Percentiles rank a stretch among this genome's conserved stretches.
Evolutionary conservation across 2,113 vertebrate genomes (phyloP).

Genomic region (Mellivora capensis): DNA sequence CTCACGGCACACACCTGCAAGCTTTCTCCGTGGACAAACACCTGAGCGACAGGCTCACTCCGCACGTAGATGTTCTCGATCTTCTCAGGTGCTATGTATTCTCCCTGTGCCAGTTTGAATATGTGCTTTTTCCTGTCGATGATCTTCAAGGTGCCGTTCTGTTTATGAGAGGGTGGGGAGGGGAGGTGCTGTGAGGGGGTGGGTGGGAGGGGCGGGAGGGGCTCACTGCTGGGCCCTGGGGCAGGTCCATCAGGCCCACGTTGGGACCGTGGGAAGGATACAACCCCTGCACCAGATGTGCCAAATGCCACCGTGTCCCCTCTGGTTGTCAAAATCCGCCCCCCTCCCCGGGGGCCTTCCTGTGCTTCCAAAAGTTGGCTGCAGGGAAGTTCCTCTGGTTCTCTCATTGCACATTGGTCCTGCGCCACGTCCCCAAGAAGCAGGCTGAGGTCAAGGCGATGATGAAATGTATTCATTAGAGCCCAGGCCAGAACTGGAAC

Average conservation of each 20-base stretch:
- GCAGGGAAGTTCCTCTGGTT: not conserved
- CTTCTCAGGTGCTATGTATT: slow-evolving; percentile 98
- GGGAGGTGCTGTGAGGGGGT: not conserved
- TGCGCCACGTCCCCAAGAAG: not conserved
- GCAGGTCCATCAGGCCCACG: too few relatives aligned
- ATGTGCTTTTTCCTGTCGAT: slow-evolving; percentile 98
- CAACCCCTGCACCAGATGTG: not conserved
- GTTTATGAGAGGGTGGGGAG: slow-evolving; percentile 41
- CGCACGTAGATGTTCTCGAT: slow-evolving; percentile 93
- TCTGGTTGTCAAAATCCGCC: not conserved
- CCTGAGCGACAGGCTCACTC: slow-evolving; percentile 91
- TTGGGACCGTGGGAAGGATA: not conserved
- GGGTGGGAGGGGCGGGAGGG: not conserved
- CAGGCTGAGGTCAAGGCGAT: not conserved
- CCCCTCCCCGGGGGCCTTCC: accelerated
- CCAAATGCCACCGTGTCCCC: not conserved
- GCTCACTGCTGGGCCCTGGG: not conserved
- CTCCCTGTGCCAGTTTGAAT: slow-evolving; percentile 98
- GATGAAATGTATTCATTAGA: not conserved
- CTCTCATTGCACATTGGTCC: not conserved
- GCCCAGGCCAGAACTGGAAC: not conserved
- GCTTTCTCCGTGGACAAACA: slow-evolving; percentile 96
- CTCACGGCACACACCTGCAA: slow-evolving; percentile 88
- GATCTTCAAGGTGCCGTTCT: slow-evolving; percentile 97
- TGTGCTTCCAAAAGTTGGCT: not conserved